phyloP scores from a whole-genome alignment of 2,888 invertebrate species.

The Elegia similella region DNA sequence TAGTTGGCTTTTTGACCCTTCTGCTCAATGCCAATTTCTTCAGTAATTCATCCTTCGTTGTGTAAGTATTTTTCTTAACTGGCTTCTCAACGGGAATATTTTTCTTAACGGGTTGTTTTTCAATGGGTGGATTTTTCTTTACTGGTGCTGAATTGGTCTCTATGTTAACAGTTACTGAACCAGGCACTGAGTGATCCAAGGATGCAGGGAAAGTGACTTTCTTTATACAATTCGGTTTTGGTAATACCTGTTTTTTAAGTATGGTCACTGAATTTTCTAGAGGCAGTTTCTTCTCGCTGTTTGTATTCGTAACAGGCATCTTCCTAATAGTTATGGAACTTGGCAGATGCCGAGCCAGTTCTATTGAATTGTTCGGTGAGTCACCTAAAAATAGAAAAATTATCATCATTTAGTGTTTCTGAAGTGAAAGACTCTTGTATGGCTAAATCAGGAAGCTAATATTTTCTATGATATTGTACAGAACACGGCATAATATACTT shows the following conservation, averaged over 20 bases:
- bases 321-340: background rate
- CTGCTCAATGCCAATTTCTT: background rate
- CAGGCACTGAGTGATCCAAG: too few species aligned
- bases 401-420: constrained; percentile 33
- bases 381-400: constrained; percentile 16
- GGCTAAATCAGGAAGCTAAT: too few species aligned
- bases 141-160: too few species aligned
- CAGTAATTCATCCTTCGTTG: background rate
- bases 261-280: background rate
- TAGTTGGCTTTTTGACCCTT: constrained; percentile 8
- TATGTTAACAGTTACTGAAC: too few species aligned
- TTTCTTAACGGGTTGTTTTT: too few species aligned
- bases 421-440: background rate
- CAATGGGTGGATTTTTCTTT: too few species aligned
- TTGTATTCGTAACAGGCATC: background rate
- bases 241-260: background rate
- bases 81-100: too few species aligned
- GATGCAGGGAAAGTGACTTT: background rate
- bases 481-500: too few species aligned
- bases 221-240: background rate
- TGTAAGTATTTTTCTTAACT: too few species aligned
- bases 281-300: background rate
- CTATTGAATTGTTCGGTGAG: constrained; percentile 2
- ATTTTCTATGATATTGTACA: too few species aligned
- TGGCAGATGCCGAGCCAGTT: constrained; percentile 15